These are phyloP conservation scores for Gnatocerus cornutus DNA, from an alignment of 2,888 invertebrate genomes.

Conservation along the genomic window DNA sequence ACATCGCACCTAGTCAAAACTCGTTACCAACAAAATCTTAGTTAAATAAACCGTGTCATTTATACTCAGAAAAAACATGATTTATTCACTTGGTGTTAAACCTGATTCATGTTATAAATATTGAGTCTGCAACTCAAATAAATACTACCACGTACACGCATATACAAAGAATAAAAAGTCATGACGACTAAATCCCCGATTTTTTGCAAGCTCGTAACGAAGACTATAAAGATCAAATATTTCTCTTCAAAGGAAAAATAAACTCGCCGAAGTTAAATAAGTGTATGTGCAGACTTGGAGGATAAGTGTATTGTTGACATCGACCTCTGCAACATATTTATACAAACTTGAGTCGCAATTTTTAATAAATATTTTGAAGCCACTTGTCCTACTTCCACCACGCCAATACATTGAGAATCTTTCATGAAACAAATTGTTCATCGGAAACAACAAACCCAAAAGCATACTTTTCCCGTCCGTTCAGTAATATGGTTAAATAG, in stretches of 20 bases:
- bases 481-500: conserved; percentile 27
- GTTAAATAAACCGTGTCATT: no score
- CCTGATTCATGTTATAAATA: background rate
- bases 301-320: no score
- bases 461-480: conserved; percentile 14
- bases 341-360: no score
- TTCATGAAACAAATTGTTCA: background rate
- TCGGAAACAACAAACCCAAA: conserved; percentile 14
- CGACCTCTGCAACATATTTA: no score
- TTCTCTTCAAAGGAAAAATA: background rate
- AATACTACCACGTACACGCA: background rate
- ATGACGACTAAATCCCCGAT: background rate
- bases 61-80: background rate
- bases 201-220: background rate
- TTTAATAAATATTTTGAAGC: no score
- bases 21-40: no score
- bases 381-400: no score
- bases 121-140: background rate
- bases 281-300: no score
- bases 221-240: background rate
- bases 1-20: no score
- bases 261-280: background rate
- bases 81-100: background rate
- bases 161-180: background rate
- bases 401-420: no score